Conservation (phyloP, 92 coral and sea anemone genomes). For the Siderastrea siderea region DNA sequence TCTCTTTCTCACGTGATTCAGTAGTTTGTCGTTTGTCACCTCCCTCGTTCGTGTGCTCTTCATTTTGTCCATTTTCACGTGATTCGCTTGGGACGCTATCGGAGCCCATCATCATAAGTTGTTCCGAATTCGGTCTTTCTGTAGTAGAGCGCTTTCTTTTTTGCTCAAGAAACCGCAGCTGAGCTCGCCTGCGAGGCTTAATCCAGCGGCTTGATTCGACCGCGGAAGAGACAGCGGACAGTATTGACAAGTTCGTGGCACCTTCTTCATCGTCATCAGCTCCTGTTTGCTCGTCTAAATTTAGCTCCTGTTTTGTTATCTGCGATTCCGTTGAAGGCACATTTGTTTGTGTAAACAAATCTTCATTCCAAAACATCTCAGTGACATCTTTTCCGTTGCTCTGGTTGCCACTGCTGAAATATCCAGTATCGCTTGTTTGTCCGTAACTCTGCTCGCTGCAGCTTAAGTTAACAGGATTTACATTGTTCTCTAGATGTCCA, state of each 20-base stretch:
- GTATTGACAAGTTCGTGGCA: constrained; percentile 16
- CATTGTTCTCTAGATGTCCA: not conserved
- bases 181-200: constrained; percentile 30
- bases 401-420: constrained; percentile 36
- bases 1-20: constrained; percentile 3
- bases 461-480: not conserved
- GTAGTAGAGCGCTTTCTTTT: constrained; percentile 41
- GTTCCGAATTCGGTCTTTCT: constrained; percentile 28
- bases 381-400: constrained; percentile 25
- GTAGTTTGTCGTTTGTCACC: constrained; percentile 1
- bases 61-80: not conserved
- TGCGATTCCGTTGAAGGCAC: not conserved
- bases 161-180: constrained; percentile 14
- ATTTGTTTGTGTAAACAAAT: constrained; percentile 36
- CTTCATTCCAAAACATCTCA: constrained; percentile 31
- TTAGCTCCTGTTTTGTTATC: constrained; percentile 2
- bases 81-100: not conserved
- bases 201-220: not conserved
- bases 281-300: constrained; percentile 22
- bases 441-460: constrained; percentile 1
- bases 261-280: not conserved
- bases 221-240: constrained; percentile 4
- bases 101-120: constrained; percentile 12
- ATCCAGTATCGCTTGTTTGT: constrained; percentile 18
- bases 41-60: not conserved